A percentile compares a stretch with the other conserved stretches of the same genome.
These are phyloP conservation scores for Stichopus horrens DNA, from an alignment of 53 echinoderm and acorn worm genomes.

Conservation along the genomic window DNA sequence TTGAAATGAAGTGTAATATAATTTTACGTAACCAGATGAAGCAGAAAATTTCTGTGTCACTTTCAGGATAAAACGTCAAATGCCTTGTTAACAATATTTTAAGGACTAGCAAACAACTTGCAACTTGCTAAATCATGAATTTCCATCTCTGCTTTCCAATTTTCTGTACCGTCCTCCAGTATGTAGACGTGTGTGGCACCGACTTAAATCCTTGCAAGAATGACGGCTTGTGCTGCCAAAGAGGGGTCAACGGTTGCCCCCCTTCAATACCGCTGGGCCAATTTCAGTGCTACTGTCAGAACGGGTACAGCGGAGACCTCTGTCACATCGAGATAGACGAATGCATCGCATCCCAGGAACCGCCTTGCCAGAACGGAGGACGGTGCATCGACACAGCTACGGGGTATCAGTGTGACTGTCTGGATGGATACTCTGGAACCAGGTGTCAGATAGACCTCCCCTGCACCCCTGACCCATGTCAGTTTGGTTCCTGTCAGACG, in stretches of 20 bases:
- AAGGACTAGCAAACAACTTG: no score
- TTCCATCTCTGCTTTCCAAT: neutral
- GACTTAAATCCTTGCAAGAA: constrained; percentile 86
- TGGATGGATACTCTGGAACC: constrained; percentile 53
- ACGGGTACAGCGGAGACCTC: constrained; percentile 65
- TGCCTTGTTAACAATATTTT: no score
- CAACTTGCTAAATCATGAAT: neutral
- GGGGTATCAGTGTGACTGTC: constrained; percentile 59
- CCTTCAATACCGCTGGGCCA: constrained; percentile 50
- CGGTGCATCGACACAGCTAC: constrained; percentile 57
- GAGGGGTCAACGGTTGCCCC: constrained; percentile 56
- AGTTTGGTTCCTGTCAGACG: constrained; percentile 60
- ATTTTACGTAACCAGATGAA: no score
- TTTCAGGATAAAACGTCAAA: no score
- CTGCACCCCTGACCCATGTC: constrained; percentile 71
- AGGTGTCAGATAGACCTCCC: constrained; percentile 63
- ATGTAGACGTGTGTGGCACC: constrained; percentile 70
- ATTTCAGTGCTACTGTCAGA: constrained; percentile 68
- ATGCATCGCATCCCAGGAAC: constrained; percentile 57
- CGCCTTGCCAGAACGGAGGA: constrained; percentile 68
- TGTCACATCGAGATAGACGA: constrained; percentile 69
- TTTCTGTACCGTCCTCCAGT: constrained; percentile 38
- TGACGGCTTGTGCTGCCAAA: constrained; percentile 77
- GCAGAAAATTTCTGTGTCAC: no score
- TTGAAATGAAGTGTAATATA: no score